A percentile compares a stretch with the other conserved stretches of the same genome.
Evolutionary conservation across 2,797 vertebrate genomes (phyloP).

Genomic region (Garrulus glandarius): DNA sequence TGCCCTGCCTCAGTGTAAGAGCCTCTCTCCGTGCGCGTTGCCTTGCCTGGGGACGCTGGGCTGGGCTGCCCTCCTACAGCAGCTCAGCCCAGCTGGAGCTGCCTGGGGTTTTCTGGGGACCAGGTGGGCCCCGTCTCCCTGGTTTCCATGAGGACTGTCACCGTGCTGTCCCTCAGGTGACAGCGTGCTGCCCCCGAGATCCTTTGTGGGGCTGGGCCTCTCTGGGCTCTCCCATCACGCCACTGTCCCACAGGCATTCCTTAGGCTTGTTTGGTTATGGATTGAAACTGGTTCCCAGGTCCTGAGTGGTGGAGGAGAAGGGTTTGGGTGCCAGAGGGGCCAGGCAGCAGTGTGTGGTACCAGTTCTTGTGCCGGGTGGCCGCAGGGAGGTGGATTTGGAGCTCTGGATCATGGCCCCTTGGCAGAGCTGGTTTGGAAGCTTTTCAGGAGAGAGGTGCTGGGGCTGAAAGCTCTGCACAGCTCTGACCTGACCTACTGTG

Average conservation of each 20-base stretch:
- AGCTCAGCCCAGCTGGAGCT: not conserved
- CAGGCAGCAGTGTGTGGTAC: not conserved
- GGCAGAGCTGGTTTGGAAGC: not conserved
- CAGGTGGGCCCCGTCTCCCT: not conserved
- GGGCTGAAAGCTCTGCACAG: not conserved
- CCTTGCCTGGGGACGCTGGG: accelerated
- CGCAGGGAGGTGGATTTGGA: accelerated
- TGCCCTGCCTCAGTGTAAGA: not conserved
- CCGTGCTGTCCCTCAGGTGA: accelerated
- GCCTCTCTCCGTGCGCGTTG: accelerated
- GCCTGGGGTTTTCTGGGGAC: not conserved
- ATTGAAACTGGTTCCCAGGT: not conserved
- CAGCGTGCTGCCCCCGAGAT: accelerated
- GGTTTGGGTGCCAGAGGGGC: not conserved
- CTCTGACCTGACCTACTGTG: not conserved
- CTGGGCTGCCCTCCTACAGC: not conserved
- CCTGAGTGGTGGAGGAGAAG: not conserved
- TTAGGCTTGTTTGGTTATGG: not conserved
- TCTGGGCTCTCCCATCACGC: not conserved
- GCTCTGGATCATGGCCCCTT: accelerated
- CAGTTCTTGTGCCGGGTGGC: accelerated
- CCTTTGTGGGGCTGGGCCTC: not conserved
- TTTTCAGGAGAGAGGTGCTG: not conserved
- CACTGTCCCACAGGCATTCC: not conserved
- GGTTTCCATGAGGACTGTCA: not conserved